Percentiles rank a stretch among this genome's conserved stretches.
These are phyloP conservation scores for Andrena chrysosceles DNA, from an alignment of 2,888 invertebrate species.

Conservation along the genomic window DNA sequence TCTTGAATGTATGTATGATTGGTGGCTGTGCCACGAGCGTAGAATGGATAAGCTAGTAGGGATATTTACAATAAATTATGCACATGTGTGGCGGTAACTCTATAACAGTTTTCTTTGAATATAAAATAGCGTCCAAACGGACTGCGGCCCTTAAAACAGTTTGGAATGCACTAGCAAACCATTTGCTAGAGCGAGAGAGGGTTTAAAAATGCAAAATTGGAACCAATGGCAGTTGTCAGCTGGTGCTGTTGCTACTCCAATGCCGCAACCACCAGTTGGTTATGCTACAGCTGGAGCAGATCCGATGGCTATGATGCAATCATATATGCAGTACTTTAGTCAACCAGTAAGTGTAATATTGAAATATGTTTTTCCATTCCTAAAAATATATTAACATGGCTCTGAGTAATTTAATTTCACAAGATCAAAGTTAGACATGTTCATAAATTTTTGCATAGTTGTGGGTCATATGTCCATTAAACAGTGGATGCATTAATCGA, in stretches of 20 bases:
- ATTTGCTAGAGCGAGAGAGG: constrained; percentile 71
- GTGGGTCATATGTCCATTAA: neutral
- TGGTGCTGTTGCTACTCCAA: constrained; percentile 78
- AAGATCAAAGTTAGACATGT: neutral
- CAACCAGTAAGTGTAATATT: constrained; percentile 82
- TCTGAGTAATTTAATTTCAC: neutral
- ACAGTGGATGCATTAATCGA: constrained; percentile 8
- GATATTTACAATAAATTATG: constrained; percentile 42
- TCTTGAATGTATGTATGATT: constrained; percentile 42
- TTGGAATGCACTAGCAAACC: constrained; percentile 77
- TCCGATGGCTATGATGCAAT: constrained; percentile 83
- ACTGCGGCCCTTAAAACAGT: constrained; percentile 79
- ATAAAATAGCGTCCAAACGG: constrained; percentile 80
- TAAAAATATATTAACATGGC: neutral
- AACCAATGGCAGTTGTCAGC: constrained; percentile 83
- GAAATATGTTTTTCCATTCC: neutral
- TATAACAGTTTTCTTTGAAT: constrained; percentile 78
- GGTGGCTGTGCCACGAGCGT: constrained; percentile 18
- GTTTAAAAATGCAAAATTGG: constrained; percentile 83
- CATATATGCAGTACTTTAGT: constrained; percentile 84
- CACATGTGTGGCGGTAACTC: constrained; percentile 67
- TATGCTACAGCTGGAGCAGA: constrained; percentile 81
- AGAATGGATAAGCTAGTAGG: constrained; percentile 36
- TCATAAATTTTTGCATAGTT: neutral
- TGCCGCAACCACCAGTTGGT: constrained; percentile 83